Base-by-base conservation (phyloP, 2,888 invertebrate genomes). In the Pecten maximus region DNA sequence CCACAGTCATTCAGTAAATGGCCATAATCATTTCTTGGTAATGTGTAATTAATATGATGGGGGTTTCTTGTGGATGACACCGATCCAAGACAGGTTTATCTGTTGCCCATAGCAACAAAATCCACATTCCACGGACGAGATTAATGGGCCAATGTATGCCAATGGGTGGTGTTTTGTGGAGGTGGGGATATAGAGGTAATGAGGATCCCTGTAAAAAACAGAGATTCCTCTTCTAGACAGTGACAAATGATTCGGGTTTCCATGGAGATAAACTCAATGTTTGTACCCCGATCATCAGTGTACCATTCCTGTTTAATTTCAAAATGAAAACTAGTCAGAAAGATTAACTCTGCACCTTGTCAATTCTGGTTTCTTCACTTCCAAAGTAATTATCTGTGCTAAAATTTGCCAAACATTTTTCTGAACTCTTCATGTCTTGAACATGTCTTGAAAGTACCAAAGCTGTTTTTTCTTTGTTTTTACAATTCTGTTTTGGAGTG, bases 31-130 rank as follows among this genome's bases (percentile, higher is more conserved):
- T 44, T 44, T 44, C 12, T 44, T 0, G 2, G 74, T 74, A 74
- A 74, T 74, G 74, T 74, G 35, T 35, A 74, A 74, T 74, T 74
- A 74, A 35, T 35, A 74, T 74, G 23, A 10, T 19, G 23, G 50
- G 50, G 4, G 4, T 74, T 74, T 54, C n/a, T 3, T 23, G 54
- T 54, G n/a, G 54, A 54, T 54, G 54, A 74, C 35, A 74, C 28
- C 74, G 35, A 35, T 74, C 28, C 35, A 10, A 74, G 74, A 35
- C 28, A 28, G 8, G 35, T 23, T 74, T 74, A 35, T 74, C 74
- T 74, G 74, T 74, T 74, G 35, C 28, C 74, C 74, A 35, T 74
- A 15, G 74, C 74, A 74, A 74, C 74, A 74, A 74, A 35, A 74
- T 35, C 28, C 74, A 74, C 74, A 74, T 74, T 74, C 74, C 74